phyloP scores from a whole-genome alignment of 2,113 vertebrate species.

The Brienomyrus longianalis region DNA sequence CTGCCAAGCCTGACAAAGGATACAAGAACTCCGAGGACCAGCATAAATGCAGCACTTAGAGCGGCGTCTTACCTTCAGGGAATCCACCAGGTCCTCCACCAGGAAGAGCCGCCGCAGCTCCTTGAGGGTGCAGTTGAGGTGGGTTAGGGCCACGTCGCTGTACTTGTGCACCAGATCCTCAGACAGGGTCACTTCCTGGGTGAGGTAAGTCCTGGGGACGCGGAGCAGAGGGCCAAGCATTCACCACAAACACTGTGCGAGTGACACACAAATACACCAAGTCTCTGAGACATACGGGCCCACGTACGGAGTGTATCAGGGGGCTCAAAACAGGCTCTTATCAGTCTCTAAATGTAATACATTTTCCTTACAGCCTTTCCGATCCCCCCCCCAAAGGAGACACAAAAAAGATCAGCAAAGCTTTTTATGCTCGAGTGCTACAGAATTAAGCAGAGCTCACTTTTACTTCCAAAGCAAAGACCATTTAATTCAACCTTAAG shows the following conservation, averaged over 20 bases:
- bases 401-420: not conserved
- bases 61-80: constrained; percentile 76
- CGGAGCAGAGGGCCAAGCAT: not conserved
- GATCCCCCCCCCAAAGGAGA: not conserved
- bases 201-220: constrained; percentile 72
- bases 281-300: not conserved
- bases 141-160: constrained; percentile 72
- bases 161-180: constrained; percentile 84
- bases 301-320: not conserved
- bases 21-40: not conserved
- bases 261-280: not conserved
- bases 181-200: constrained; percentile 76
- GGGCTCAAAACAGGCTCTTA: not conserved
- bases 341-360: not conserved
- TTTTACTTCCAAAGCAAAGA: constrained; percentile 7
- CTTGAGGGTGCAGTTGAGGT: constrained; percentile 68
- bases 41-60: not conserved
- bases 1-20: not conserved
- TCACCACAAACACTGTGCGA: not conserved
- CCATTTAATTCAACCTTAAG: constrained; percentile 16
- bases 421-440: no score
- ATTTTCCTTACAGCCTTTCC: not conserved
- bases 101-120: constrained; percentile 88
- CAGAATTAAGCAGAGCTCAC: constrained; percentile 7
- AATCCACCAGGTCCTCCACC: constrained; percentile 94